Conservation (phyloP, 2,113 vertebrate genomes). For the Grantiella picta region DNA sequence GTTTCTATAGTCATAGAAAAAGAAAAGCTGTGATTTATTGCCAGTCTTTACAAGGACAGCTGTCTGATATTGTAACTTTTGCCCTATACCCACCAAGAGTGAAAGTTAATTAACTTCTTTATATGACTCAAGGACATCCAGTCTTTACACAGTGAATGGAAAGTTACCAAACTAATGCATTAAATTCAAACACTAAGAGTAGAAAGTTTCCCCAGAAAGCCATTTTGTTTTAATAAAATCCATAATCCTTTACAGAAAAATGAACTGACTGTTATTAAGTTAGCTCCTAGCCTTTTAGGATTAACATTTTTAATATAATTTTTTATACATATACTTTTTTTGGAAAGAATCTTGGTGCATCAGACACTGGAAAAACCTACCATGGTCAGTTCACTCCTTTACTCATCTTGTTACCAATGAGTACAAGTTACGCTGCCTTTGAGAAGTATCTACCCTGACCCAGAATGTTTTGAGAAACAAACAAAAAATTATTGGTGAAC, state of each 20-base stretch:
- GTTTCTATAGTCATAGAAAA: background rate
- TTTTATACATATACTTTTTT: background rate
- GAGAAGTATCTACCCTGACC: background rate
- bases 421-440: background rate
- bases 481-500: background rate
- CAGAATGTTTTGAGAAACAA: background rate
- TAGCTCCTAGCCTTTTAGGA: background rate
- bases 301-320: background rate
- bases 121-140: background rate
- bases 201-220: background rate
- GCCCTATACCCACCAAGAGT: background rate
- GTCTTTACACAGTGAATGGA: background rate
- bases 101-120: constrained; percentile 5
- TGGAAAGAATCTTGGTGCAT: background rate
- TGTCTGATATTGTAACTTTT: background rate
- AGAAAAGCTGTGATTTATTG: background rate
- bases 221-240: constrained; percentile 8
- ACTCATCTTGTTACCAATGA: background rate
- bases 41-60: background rate
- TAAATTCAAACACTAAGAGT: background rate
- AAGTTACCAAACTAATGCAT: background rate
- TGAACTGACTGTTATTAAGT: background rate
- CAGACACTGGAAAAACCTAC: background rate
- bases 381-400: background rate
- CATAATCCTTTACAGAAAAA: background rate